These are phyloP conservation scores for Hypanus sabinus DNA, from an alignment of 2,113 vertebrate genomes.

Conservation along the genomic window DNA sequence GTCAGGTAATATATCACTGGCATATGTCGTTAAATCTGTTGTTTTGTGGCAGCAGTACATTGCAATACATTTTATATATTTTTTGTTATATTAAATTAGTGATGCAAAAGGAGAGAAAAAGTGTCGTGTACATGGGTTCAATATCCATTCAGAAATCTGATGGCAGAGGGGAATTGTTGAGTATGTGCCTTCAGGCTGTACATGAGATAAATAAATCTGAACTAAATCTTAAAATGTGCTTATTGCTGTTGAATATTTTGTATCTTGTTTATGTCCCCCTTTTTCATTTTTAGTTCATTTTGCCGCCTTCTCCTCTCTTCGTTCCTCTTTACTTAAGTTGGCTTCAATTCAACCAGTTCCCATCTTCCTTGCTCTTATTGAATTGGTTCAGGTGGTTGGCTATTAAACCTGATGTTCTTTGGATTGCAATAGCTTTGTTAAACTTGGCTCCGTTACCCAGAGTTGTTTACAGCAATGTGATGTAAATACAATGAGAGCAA, in stretches of 20 bases:
- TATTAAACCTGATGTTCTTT: background rate
- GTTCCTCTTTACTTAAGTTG: background rate
- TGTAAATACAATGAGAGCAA: background rate
- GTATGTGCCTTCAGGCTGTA: too few species aligned
- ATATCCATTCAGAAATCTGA: too few species aligned
- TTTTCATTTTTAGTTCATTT: background rate
- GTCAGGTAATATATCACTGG: too few species aligned
- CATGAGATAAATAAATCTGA: too few species aligned
- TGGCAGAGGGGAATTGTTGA: too few species aligned
- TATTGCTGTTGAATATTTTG: background rate
- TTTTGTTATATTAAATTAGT: too few species aligned
- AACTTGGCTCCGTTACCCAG: background rate
- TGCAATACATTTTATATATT: too few species aligned
- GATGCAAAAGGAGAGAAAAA: too few species aligned
- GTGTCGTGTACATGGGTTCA: too few species aligned
- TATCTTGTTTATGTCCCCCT: background rate
- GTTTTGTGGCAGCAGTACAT: too few species aligned
- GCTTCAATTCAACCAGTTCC: background rate
- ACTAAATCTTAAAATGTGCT: background rate
- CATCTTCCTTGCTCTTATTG: background rate
- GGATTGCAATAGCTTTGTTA: background rate
- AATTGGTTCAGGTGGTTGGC: background rate
- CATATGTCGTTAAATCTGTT: too few species aligned
- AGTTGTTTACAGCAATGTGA: background rate
- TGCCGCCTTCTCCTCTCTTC: background rate